Evolutionary conservation across 2,888 invertebrate genomes (phyloP).

Genomic region (Plebejus argus): DNA sequence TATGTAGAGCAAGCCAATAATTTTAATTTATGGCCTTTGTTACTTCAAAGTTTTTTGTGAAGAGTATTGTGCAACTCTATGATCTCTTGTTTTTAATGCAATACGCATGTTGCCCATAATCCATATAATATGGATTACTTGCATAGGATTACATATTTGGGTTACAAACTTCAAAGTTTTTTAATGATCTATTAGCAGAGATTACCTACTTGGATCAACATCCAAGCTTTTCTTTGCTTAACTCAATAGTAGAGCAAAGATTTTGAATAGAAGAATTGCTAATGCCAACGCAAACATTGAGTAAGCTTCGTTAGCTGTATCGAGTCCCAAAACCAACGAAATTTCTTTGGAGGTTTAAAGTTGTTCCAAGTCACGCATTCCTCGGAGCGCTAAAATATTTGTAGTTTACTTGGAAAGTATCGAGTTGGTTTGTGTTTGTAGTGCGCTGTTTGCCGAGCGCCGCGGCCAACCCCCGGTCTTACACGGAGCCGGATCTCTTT

Average conservation of each 20-base stretch:
- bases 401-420: conserved; percentile 44
- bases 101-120: not conserved
- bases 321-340: not conserved
- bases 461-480: conserved; percentile 64
- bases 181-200: not conserved
- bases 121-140: not conserved
- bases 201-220: not conserved
- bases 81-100: not conserved
- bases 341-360: not conserved
- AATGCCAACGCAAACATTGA: not conserved
- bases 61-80: not conserved
- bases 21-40: conserved; percentile 3
- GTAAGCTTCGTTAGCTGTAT: not conserved
- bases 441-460: conserved; percentile 56
- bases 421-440: conserved; percentile 38
- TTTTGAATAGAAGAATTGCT: no score
- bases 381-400: conserved; percentile 33
- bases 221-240: not conserved
- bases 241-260: not conserved
- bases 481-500: conserved; percentile 63
- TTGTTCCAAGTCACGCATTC: conserved; percentile 10
- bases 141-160: not conserved
- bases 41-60: not conserved
- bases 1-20: conserved; percentile 6
- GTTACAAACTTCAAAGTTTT: not conserved